These are phyloP conservation scores for Parus major DNA, from an alignment of 2,113 vertebrate genomes.

Conservation along the genomic window DNA sequence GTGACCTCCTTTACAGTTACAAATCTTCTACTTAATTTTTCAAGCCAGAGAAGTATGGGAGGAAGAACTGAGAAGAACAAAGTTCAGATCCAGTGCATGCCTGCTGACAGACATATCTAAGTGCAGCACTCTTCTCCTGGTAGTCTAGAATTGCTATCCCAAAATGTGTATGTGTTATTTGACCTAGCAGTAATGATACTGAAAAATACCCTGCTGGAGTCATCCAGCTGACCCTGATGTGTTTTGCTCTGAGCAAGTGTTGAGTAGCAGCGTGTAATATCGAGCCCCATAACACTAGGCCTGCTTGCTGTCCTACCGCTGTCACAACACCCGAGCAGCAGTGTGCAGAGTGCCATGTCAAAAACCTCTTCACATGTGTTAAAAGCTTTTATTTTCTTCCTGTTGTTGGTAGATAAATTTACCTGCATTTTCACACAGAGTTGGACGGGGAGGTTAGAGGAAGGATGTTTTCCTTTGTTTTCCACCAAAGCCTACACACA, in stretches of 20 bases:
- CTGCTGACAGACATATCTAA: not conserved
- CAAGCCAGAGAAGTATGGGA: not conserved
- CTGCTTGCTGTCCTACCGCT: accelerated
- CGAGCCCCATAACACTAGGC: accelerated
- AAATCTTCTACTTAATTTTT: not conserved
- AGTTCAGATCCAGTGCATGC: not conserved
- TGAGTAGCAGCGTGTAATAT: not conserved
- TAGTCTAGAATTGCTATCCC: not conserved
- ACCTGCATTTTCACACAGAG: not conserved
- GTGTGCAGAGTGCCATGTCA: accelerated
- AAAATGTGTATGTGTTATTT: not conserved
- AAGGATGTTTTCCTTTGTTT: not conserved
- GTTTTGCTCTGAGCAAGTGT: not conserved
- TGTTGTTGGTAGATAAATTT: not conserved
- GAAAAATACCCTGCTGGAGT: not conserved
- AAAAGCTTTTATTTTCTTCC: not conserved
- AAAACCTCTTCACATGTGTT: accelerated
- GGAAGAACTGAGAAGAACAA: not conserved
- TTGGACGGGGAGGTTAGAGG: not conserved
- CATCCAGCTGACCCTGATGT: not conserved
- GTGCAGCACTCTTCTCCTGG: not conserved
- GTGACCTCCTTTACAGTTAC: not conserved
- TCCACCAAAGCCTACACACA: not conserved
- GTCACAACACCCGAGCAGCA: not conserved
- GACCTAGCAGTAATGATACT: not conserved